Evolutionary conservation across 2,113 vertebrate species (phyloP), one percentile per base, ranked within the genome.

Genomic region (Gobius niger): DNA sequence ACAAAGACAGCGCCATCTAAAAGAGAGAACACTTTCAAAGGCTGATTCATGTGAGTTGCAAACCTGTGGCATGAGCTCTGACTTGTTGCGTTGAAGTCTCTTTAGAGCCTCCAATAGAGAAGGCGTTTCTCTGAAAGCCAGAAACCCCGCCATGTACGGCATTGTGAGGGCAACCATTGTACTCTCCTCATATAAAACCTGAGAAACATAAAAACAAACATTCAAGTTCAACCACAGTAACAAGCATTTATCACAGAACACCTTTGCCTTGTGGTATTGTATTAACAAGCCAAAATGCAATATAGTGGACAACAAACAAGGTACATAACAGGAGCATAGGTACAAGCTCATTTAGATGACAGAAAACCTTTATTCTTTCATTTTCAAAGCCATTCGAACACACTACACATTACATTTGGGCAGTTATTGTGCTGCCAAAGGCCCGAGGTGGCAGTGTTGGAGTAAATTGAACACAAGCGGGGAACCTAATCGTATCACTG

Each of bases 101-200:
- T 71, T 87, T 24, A 98, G 80, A 2, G 95, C 92, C 0, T 96
- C 94, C 75, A 94, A 89, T 69, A 98, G 89, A 79, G 93, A 94
- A 0, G 95, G 93, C 0, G 86, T 93, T 83, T 98, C 97, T 42
- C 97, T 90, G 87, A 98, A 98, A 65, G 95, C 97, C 82, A 98
- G 72, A 89, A 96, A 98, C 1, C 97, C 97, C 0, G 97, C 86
- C 10, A 98, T 56, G 9, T 99, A 99, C 0, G 96, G 97, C 5
- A 94, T 87, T 0, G 50, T 89, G 65, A 98, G 87, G 24, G 82
- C 64, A 77, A 98, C 94, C 96, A 96, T 94, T 72, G 53, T 84
- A 81, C 91, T 94, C 8, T 97, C 94, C 81, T 96, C 93, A 0
- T 98, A 95, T 63, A 97, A 66, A 80, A 98, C 87, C 97, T 99